phyloP scores from a whole-genome alignment of 1,140 invertebrate species.

The Drosophila burlai region DNA sequence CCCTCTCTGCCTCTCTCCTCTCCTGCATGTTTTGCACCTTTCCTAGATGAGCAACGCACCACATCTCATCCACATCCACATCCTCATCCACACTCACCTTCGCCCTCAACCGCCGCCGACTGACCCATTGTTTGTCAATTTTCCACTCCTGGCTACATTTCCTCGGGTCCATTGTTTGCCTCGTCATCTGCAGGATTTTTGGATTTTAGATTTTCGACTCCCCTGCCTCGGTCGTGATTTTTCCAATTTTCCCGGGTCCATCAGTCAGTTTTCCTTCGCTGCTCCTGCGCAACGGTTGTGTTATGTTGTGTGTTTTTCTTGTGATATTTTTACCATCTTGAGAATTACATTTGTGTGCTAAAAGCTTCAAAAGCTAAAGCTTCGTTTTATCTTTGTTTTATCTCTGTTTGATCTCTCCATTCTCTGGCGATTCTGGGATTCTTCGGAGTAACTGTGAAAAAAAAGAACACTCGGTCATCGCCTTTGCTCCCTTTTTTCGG shows the following conservation, averaged over 20 bases:
- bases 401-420: neutral
- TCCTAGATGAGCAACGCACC: slow-evolving; percentile 18
- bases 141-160: slow-evolving; percentile 78
- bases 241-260: slow-evolving; percentile 26
- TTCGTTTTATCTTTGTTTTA: slow-evolving; percentile 9
- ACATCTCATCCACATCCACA: neutral
- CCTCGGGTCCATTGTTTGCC: slow-evolving; percentile 66
- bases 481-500: slow-evolving; percentile 10
- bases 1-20: slow-evolving; percentile 4
- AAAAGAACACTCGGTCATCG: neutral
- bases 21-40: slow-evolving; percentile 26
- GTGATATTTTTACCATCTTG: slow-evolving; percentile 13
- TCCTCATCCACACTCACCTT: slow-evolving; percentile 31
- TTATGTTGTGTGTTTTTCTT: neutral
- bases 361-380: slow-evolving; percentile 43
- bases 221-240: slow-evolving; percentile 35
- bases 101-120: slow-evolving; percentile 27
- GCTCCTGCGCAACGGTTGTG: slow-evolving; percentile 62
- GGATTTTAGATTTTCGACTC: slow-evolving; percentile 11
- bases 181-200: slow-evolving; percentile 67
- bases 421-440: slow-evolving; percentile 4
- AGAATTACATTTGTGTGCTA: neutral
- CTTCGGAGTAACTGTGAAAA: slow-evolving; percentile 49
- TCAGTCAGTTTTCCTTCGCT: slow-evolving; percentile 60
- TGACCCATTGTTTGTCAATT: slow-evolving; percentile 78